Evolutionary conservation across 1,140 invertebrate genomes (phyloP).

Genomic region (Meloidogyne floridensis): DNA sequence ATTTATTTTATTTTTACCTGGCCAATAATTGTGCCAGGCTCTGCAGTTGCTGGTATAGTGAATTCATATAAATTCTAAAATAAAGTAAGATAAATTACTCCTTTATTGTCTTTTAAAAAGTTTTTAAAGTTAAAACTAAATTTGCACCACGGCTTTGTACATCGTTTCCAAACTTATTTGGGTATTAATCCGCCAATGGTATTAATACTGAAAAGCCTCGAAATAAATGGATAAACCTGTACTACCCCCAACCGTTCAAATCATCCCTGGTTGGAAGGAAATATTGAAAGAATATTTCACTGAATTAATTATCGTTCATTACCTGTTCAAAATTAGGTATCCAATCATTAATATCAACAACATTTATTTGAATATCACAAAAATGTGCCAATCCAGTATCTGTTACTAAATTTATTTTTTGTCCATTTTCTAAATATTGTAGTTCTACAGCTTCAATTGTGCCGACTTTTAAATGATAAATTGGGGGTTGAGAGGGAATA

Average conservation of each 20-base stretch:
- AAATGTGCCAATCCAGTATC: slow-evolving; percentile 52
- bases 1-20: slow-evolving; percentile 46
- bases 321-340: slow-evolving; percentile 61
- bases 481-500: slow-evolving; percentile 2
- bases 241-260: too few relatives aligned
- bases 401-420: slow-evolving; percentile 19
- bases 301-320: background rate
- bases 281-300: too few relatives aligned
- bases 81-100: background rate
- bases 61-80: slow-evolving; percentile 51
- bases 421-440: slow-evolving; percentile 14
- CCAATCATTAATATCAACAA: slow-evolving; percentile 64
- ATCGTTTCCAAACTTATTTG: too few relatives aligned
- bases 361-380: slow-evolving; percentile 53
- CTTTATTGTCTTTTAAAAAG: too few relatives aligned
- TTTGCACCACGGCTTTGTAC: too few relatives aligned
- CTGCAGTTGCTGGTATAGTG: slow-evolving; percentile 47
- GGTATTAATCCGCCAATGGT: too few relatives aligned
- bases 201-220: too few relatives aligned
- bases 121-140: too few relatives aligned
- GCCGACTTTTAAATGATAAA: slow-evolving; percentile 44
- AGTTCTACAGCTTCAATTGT: slow-evolving; percentile 50
- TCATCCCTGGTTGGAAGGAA: too few relatives aligned
- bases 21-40: slow-evolving; percentile 60
- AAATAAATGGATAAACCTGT: too few relatives aligned